A percentile compares a stretch with the other conserved stretches of the same genome.
phyloP scores from a whole-genome alignment of 2,888 invertebrate species.

The Aphidoletes aphidimyza region DNA sequence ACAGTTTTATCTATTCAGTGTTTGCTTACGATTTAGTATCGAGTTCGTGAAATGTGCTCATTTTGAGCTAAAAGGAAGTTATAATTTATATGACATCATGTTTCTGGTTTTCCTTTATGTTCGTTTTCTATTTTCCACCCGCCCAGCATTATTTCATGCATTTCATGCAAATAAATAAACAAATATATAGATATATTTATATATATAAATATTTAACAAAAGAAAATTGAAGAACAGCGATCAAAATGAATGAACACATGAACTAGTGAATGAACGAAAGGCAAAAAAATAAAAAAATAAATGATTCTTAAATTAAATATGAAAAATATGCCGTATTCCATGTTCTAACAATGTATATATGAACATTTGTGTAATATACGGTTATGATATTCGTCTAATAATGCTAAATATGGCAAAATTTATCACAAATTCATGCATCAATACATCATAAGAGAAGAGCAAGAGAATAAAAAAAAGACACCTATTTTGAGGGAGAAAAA shows the following conservation, averaged over 20 bases:
- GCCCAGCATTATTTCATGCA: neutral
- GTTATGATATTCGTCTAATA: constrained; percentile 11
- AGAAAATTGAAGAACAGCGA: too few species aligned
- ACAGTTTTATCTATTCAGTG: neutral
- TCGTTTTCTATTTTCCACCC: neutral
- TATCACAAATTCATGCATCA: neutral
- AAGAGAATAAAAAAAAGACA: too few species aligned
- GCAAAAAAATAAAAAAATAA: neutral
- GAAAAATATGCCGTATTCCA: neutral
- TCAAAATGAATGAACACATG: neutral
- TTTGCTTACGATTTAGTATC: neutral
- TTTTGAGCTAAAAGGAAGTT: constrained; percentile 14
- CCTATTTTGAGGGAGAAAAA: too few species aligned
- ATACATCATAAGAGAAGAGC: neutral
- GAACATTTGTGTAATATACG: neutral
- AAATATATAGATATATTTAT: too few species aligned
- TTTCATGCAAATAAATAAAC: too few species aligned
- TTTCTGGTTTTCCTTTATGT: neutral
- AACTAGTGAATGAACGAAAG: too few species aligned
- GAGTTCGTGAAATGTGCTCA: neutral
- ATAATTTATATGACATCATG: constrained; percentile 47
- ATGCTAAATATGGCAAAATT: neutral
- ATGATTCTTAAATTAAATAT: too few species aligned
- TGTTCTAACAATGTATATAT: neutral
- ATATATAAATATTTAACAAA: too few species aligned